Evolutionary conservation across 2,113 vertebrate species (phyloP).

Genomic region (Nycticebus coucang): DNA sequence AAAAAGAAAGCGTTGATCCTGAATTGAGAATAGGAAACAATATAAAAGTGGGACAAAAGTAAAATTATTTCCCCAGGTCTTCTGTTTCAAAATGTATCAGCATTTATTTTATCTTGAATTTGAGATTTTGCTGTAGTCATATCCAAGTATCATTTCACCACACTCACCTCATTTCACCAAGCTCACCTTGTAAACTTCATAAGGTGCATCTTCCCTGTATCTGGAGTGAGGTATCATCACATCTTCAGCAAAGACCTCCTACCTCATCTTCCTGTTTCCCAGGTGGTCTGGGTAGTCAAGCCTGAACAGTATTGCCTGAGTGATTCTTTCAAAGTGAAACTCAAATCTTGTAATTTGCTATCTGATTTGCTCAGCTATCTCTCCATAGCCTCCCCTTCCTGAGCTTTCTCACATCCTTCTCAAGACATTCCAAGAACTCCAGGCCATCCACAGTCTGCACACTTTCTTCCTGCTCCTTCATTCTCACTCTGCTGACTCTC

Average conservation of each 20-base stretch:
- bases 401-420: neutral
- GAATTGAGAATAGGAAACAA: neutral
- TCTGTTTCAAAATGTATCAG: neutral
- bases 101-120: conserved; percentile 42
- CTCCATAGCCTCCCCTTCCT: neutral
- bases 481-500: neutral
- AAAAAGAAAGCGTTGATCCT: neutral
- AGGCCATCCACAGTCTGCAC: accelerated
- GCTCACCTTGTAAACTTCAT: neutral
- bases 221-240: neutral
- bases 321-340: neutral
- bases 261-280: too few species aligned
- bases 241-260: neutral
- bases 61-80: neutral
- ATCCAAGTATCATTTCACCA: neutral
- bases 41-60: neutral
- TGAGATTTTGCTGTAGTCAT: conserved; percentile 1
- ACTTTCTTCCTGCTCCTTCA: accelerated
- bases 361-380: neutral
- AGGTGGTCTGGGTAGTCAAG: too few species aligned
- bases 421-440: neutral
- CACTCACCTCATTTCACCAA: neutral
- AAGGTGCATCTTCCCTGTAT: too few species aligned
- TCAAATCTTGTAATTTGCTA: neutral
- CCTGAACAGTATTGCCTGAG: neutral